Percentiles rank a stretch among this genome's conserved stretches.
phyloP scores from a whole-genome alignment of 2,113 vertebrate genomes.

The Indicator indicator region DNA sequence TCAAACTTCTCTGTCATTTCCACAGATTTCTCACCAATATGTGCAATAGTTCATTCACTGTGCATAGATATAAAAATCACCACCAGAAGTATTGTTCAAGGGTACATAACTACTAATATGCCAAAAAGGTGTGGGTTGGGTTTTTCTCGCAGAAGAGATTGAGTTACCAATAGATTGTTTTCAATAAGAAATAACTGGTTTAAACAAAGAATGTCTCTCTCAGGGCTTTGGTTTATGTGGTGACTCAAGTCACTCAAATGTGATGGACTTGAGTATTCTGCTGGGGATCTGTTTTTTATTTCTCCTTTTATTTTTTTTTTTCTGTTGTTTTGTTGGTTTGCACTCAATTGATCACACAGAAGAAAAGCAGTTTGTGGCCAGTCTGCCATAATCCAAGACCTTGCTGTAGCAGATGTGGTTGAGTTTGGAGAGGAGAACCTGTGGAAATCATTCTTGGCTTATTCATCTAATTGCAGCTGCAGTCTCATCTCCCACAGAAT shows the following conservation, averaged over 20 bases:
- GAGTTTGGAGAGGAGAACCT: background rate
- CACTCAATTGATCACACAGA: background rate
- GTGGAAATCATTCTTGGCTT: background rate
- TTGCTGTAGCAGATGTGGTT: background rate
- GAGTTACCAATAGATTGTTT: background rate
- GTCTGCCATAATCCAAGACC: background rate
- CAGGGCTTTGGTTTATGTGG: accelerated
- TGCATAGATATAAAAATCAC: background rate
- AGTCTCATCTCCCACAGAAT: background rate
- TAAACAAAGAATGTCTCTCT: background rate
- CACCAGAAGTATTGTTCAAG: background rate
- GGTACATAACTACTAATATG: background rate
- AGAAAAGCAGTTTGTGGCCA: background rate
- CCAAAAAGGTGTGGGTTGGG: background rate
- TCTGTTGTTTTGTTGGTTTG: background rate
- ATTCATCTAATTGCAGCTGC: background rate
- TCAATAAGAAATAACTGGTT: background rate
- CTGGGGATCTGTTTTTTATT: background rate
- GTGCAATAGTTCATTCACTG: background rate
- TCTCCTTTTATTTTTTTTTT: background rate
- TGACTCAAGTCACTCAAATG: background rate
- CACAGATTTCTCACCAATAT: background rate
- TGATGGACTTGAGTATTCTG: background rate
- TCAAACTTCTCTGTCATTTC: background rate
- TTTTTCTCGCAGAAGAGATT: background rate